phyloP scores from a whole-genome alignment of 2,113 vertebrate species.

The Phasianus colchicus region DNA sequence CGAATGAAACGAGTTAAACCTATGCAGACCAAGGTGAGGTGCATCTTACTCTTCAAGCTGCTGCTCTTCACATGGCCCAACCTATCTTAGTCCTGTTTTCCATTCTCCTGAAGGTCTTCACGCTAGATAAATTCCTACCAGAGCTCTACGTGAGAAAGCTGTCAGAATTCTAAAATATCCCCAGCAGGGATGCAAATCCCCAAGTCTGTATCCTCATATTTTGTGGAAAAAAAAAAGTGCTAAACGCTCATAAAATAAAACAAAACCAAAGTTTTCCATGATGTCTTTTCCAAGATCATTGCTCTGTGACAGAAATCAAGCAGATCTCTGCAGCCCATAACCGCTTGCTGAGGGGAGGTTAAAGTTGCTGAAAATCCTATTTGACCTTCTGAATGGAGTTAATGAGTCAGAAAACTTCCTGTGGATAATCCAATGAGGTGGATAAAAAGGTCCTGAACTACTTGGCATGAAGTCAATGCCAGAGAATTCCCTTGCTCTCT shows the following conservation, averaged over 20 bases:
- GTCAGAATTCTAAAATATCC: rapidly evolving
- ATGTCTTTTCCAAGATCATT: background rate
- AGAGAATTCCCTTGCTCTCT: constrained; percentile 13
- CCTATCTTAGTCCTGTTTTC: background rate
- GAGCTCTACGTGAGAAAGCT: background rate
- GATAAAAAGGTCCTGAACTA: constrained; percentile 72
- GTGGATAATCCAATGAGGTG: constrained; percentile 72
- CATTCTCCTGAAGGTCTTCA: too few relatives aligned
- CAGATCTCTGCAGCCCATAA: background rate
- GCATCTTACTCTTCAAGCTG: background rate
- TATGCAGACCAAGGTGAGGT: background rate
- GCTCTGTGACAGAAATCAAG: background rate
- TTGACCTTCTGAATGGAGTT: constrained; percentile 65
- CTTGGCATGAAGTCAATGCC: constrained; percentile 38
- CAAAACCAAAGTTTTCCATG: rapidly evolving
- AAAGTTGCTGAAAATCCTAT: constrained; percentile 45
- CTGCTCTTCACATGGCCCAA: background rate
- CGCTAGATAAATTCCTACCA: background rate
- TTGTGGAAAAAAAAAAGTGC: background rate
- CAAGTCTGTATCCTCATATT: background rate
- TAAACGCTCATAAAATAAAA: background rate
- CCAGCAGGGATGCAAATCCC: background rate
- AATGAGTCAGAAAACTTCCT: constrained; percentile 70
- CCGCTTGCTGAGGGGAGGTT: constrained; percentile 21
- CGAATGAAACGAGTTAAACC: background rate